Base-by-base conservation (phyloP, 2,797 vertebrate genomes). In the Microctenopoma lineatum region DNA sequence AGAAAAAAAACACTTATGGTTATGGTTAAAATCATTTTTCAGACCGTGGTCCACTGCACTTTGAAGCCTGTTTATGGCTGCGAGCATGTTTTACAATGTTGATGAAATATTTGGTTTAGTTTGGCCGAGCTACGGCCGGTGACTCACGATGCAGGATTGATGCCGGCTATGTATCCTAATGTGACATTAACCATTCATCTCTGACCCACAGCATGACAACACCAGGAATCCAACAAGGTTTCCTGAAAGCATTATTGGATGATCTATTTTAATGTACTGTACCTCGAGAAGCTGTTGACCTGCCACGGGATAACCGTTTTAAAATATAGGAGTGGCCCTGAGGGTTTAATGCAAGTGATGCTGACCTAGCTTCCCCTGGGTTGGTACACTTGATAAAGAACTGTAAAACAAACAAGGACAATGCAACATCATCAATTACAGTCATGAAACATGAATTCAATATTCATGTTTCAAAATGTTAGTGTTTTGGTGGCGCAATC, bases 71-170 rank as follows among this genome's bases (percentile, higher is more conserved):
- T 93, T 94, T 92, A 93, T 87, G 90, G 86, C 92, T 87, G 80
- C 46, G 4, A 85, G 88, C 81, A 27, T 92, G 92, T 94, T 94
- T 92, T 91, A 93, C 91, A 93, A 90, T 90, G 88, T 75, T 89
- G 84, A 90, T 94, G 90, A 94, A 92, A 90, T 93, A 94, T 94
- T 90, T 93, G 75, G 89, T 91, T 93, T 92, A 83, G 84, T 73
- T 92, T 90, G 90, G 91, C 90, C 44, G 8, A 55, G 77, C 66
- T 18, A n/a, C 3, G 53, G 70, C 64, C 59, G 13, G 79, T 90
- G 91, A 90, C 78, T 89, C 84, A 85, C 59, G 18, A 62, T 26
- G 36, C 65, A 66, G 77, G 84, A 88, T 79, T 86, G 88, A 92
- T 92, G 78, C 58, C 45, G 83, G 87, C 79, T 84, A 73, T 86